A percentile compares a stretch with the other conserved stretches of the same genome.
These are phyloP conservation scores for Caranx melampygus DNA, from an alignment of 2,113 vertebrate genomes.

Conservation along the genomic window DNA sequence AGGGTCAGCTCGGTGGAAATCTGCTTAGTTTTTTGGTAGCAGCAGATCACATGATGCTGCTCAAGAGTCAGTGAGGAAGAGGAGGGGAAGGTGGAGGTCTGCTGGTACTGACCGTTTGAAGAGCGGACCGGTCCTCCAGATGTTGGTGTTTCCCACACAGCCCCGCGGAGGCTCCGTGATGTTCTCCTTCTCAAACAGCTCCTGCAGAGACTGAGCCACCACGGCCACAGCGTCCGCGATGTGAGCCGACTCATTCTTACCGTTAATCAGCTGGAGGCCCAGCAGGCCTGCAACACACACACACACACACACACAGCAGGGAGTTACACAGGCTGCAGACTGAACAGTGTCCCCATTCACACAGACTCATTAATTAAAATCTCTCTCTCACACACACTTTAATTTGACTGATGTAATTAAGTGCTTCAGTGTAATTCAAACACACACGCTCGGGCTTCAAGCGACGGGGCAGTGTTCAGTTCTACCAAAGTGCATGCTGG, in stretches of 20 bases:
- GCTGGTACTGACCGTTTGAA: conserved; percentile 91
- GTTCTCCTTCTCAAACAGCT: conserved; percentile 98
- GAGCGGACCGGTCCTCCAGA: conserved; percentile 98
- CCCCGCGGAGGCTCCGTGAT: conserved; percentile 96
- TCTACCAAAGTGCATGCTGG: conserved; percentile 72
- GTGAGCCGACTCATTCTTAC: conserved; percentile 98
- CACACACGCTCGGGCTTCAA: conserved; percentile 59
- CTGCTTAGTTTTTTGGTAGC: neutral
- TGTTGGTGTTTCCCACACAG: conserved; percentile 99
- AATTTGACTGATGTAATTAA: conserved; percentile 43
- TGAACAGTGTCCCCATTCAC: conserved; percentile 39
- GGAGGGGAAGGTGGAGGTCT: neutral
- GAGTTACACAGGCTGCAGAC: conserved; percentile 20
- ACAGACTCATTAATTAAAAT: conserved; percentile 46
- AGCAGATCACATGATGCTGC: conserved; percentile 4
- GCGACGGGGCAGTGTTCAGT: conserved; percentile 59
- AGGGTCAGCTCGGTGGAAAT: neutral
- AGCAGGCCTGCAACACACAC: conserved; percentile 88
- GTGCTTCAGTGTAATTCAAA: conserved; percentile 44
- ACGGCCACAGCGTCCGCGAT: conserved; percentile 94
- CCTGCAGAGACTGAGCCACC: conserved; percentile 95
- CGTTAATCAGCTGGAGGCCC: conserved; percentile 96
- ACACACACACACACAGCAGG: conserved; percentile 42
- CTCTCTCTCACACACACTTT: conserved; percentile 31
- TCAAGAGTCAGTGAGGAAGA: neutral